Base-by-base conservation (phyloP, 2,888 invertebrate species). In the Tetragonisca angustula region DNA sequence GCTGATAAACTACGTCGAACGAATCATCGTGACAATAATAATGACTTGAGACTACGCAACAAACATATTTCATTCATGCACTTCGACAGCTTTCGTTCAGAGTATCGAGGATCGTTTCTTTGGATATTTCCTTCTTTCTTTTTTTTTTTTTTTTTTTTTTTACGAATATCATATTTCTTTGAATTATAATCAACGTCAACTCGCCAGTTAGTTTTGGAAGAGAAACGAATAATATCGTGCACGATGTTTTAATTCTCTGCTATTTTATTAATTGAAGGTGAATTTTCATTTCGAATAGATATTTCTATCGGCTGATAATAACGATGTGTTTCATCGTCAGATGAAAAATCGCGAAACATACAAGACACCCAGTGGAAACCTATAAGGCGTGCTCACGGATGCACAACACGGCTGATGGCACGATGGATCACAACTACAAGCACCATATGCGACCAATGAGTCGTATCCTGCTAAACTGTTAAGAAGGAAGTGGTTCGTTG, bases 401-500 rank as follows among this genome's bases (percentile, higher is more conserved):
- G 91, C 87, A 89, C 89, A 90, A 88, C 80, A 86, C 88, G 90
- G 89, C 90, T 91, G 91, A 92, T 92, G 92, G 92, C 92, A 91
- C 90, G 89, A 92, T 93, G 92, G 92, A 93, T 93, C 92, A 92
- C 92, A 91, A 93, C 89, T 90, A 91, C 90, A 91, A 92, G 91
- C 91, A 92, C 92, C 91, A 92, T 93, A 93, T 88, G 87, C 92
- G 90, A 93, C 91, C 94, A 94, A 94, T 94, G 94, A 94, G 94
- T 93, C 93, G 94, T 94, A 94, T 94, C 94, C 94, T 94, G 94
- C 94, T 94, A 94, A 94, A 94, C 94, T 93, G 94, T 94, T 94
- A 94, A 94, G 94, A 94, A 94, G 94, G 94, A 94, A 94, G 93
- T 94, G 93, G 94, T 94, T 94, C 94, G 94, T 94, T 94, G 94